Evolutionary conservation across 2,797 vertebrate genomes (phyloP), one percentile per base, ranked within the genome.

Genomic region (Tinamus major): DNA sequence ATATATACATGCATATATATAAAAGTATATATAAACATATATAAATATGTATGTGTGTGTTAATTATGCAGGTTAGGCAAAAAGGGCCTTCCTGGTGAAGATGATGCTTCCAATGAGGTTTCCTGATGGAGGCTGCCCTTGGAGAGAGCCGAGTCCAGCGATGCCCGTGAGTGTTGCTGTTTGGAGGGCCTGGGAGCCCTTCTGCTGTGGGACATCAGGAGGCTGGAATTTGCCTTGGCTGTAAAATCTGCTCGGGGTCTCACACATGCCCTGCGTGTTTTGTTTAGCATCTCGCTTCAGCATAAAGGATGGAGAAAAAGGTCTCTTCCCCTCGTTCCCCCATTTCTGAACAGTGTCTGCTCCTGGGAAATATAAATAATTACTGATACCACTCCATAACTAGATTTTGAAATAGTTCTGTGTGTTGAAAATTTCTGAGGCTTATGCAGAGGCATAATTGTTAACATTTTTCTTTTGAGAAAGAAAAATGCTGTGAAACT

Each of bases 81-180:
- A 68, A 48, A 3, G 9, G 8, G 7, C 27, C 70, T 95, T 91
- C 79, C 72, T 96, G 88, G 78, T 65, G 95, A 94, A 94, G 76
- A 76, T 81, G 87, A 69, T 93, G 16, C 65, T 94, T 96, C 46
- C 95, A 93, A 94, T 92, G 90, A 94, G 83, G 75, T 96, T 97
- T 97, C 75, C 71, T 87, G 77, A 71, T 89, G 74, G 1, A 77
- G 69, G 87, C 91, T 96, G 94, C 95, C 96, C 96, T 96, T 95
- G 85, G 61, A 90, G 74, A 83, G 95, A 95, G 85, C 70, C 49
- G 77, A 84, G 83, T 64, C 78, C 90, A 89, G 84, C 72, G 69
- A 75, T 29, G 5, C 79, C 79, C 70, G 51, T 75, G 79, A 69
- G 67, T 88, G 87, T 93, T 2, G 1, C 90, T 88, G 11, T 87